Base-by-base conservation (phyloP, 2,888 invertebrate species). In the Spilarctia lutea region DNA sequence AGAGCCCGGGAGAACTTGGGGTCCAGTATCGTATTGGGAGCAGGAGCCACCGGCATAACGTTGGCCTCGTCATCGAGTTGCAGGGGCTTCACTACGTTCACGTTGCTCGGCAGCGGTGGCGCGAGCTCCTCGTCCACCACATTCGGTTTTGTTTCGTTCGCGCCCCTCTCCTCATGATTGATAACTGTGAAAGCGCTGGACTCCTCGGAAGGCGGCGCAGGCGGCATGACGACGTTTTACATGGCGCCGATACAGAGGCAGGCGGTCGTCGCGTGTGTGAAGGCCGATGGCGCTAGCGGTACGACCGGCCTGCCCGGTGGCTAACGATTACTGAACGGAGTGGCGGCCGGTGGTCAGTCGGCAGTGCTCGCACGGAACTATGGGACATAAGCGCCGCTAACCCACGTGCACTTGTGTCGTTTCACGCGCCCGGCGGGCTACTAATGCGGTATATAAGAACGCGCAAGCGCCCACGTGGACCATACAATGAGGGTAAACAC, bases 1-100 rank as follows among this genome's bases (percentile, higher is more conserved):
- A 98, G 95, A 73, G 97, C 97, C 85, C 97, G 97, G 78, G 97
- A 97, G 90, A 98, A 98, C 84, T 97, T 96, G 33, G 94, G 93
- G 79, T 95, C 94, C 76, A 94, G 88, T 69, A 93, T 91, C 45
- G 93, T 89, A 78, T 89, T 89, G 83, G 87, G 72, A 76, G 84
- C 72, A 72, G 74, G 71, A 56, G 72, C 76, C 33, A 81, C 79
- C 74, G 83, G 83, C 84, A 78, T 79, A 76, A 42, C 77, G 65
- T n/a, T 33, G 48, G 79, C 68, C 30, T 75, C 78, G 72, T 84
- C 86, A 78, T 85, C 90, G 81, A 86, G 92, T 81, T 86, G 92
- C 82, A 92, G 85, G 75, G 94, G 94, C 82, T 89, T 90, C 79
- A 95, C 95, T 72, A 92, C 90, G 87, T 91, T 89, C 63, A 93